These are phyloP conservation scores for Ifrita kowaldi DNA, from an alignment of 2,113 vertebrate species.

Conservation along the genomic window DNA sequence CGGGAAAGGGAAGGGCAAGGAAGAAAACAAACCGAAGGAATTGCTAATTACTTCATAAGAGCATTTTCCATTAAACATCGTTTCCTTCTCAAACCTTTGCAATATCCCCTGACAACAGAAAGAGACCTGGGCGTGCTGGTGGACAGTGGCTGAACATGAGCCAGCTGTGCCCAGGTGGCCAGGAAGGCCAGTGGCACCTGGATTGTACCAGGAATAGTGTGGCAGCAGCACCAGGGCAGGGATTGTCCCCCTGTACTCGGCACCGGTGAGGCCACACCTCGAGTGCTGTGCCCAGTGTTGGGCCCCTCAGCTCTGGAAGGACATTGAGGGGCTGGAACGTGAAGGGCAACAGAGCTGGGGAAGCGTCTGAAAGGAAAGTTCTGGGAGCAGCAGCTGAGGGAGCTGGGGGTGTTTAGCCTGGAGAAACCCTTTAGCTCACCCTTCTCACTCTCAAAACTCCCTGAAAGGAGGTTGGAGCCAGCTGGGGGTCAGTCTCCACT, in stretches of 20 bases:
- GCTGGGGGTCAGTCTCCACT: neutral
- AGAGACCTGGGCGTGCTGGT: neutral
- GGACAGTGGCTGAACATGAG: accelerated
- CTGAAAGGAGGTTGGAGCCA: neutral
- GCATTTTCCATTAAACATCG: neutral
- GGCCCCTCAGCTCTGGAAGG: neutral
- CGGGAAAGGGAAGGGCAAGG: neutral
- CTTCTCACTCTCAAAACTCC: neutral
- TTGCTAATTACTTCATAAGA: neutral
- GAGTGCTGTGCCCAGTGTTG: neutral
- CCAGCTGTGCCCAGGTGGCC: neutral
- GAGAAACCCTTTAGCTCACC: neutral
- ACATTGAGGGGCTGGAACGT: neutral
- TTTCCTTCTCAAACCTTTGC: neutral
- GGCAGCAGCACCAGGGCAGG: neutral
- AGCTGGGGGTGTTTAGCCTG: neutral
- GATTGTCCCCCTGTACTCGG: neutral
- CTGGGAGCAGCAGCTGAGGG: neutral
- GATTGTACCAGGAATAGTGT: accelerated
- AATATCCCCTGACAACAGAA: neutral
- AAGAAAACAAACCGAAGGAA: neutral
- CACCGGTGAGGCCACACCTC: neutral
- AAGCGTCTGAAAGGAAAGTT: neutral
- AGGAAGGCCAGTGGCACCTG: neutral
- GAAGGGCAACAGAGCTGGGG: accelerated